These are phyloP conservation scores for Lepidonotus clava DNA, from an alignment of 2,888 invertebrate genomes.

Conservation along the genomic window DNA sequence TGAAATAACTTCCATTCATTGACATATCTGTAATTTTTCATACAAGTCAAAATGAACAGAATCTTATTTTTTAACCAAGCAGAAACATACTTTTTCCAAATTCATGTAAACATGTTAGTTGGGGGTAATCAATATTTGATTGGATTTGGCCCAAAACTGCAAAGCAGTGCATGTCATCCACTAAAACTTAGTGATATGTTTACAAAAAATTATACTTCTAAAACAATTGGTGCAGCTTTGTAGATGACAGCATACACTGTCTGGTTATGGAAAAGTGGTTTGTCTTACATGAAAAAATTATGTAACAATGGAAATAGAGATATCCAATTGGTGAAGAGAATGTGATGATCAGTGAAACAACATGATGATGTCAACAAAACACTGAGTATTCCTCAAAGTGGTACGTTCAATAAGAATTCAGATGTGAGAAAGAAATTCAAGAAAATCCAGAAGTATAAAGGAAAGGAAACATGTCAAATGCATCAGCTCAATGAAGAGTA, in stretches of 20 bases:
- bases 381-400: background rate
- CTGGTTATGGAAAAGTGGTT: background rate
- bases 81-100: no score
- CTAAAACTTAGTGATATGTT: no score
- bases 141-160: no score
- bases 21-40: no score
- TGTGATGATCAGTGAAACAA: slow-evolving; percentile 12
- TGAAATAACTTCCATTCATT: no score
- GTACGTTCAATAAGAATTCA: no score
- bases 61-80: no score
- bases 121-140: no score
- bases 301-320: slow-evolving; percentile 24
- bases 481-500: background rate
- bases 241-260: slow-evolving; percentile 15
- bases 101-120: no score
- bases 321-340: background rate
- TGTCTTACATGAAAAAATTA: background rate
- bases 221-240: slow-evolving; percentile 26
- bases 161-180: background rate
- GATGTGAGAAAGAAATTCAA: background rate
- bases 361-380: slow-evolving; percentile 32
- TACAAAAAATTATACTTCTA: background rate
- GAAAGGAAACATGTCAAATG: background rate
- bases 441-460: background rate
- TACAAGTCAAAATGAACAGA: no score